Base-by-base conservation (phyloP, 2,888 invertebrate species). In the Brachyopa scutellaris region DNA sequence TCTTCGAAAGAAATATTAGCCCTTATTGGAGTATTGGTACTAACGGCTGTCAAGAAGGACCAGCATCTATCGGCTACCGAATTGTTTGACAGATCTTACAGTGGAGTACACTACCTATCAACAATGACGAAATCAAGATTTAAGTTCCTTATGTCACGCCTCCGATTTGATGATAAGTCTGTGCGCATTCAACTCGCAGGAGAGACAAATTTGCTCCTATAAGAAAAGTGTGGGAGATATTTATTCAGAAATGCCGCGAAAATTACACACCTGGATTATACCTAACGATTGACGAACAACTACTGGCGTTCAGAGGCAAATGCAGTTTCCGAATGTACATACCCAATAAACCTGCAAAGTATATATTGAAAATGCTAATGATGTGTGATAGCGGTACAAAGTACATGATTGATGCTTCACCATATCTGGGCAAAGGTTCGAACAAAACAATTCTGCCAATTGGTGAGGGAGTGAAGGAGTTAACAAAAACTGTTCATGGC, bases 21-120 rank as follows among this genome's bases (percentile, higher is more conserved):
- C 21, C 31, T 78, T 23, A 55, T 78, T 19, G 61, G 67, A 70
- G 51, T 74, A 33, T 57, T 78, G 15, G 74, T 74, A 23, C 70
- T 70, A 29, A 74, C 74, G 31, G 69, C 74, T 45, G 70, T 74
- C 64, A 70, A 70, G 45, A 82, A 70, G 61, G 64, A 74, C 73
- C n/a, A n/a, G n/a, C n/a, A 80, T 42, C 64, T 74, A 31, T 59
- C 74, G 45, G 45, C 66, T 23, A 29, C 55, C 19, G 74, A 82
- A 82, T 64, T 82, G 21, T 82, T 74, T 42, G 64, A 70, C 36
- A 47, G 47, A 40, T 66, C 69, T 19, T 78, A 70, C 38, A 21
- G 36, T 64, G 70, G 73, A 61, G 47, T 36, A 21, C 53, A 62
- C 38, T 84, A 83, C 55, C 61, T 70, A 38, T 19, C 72, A 29